These are phyloP conservation scores for Agapornis roseicollis DNA, from an alignment of 2,113 vertebrate genomes.

Conservation along the genomic window DNA sequence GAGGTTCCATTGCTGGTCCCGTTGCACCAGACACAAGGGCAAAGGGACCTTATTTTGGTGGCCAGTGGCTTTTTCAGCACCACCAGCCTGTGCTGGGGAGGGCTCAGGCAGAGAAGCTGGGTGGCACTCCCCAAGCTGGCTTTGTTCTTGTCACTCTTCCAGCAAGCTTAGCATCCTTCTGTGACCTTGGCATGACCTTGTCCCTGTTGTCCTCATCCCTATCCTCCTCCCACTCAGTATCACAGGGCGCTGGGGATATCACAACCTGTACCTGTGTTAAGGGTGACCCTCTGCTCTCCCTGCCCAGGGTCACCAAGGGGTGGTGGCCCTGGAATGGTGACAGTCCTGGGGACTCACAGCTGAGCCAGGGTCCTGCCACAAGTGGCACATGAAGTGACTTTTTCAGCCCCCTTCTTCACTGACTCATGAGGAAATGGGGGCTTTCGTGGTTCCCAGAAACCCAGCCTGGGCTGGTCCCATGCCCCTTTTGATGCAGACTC, in stretches of 20 bases:
- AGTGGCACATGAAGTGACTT: neutral
- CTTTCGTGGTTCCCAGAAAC: neutral
- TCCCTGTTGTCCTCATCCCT: neutral
- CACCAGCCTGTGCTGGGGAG: neutral
- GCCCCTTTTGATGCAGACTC: neutral
- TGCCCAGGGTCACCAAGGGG: neutral
- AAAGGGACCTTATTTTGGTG: neutral
- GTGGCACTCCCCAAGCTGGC: neutral
- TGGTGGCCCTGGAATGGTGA: neutral
- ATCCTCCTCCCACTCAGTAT: neutral
- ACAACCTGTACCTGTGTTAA: accelerated
- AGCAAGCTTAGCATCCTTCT: neutral
- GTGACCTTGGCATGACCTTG: conserved; percentile 65
- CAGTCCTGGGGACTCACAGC: neutral
- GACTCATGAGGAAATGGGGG: neutral
- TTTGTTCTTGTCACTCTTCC: neutral
- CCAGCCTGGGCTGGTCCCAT: neutral
- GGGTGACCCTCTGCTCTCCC: accelerated
- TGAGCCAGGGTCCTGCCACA: neutral
- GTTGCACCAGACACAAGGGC: neutral
- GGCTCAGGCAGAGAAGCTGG: neutral
- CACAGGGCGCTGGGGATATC: neutral
- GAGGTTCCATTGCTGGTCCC: accelerated
- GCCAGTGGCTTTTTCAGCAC: neutral
- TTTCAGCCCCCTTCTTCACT: neutral